Conservation (phyloP, 2,113 vertebrate genomes). For the Eupsittula cactorum region DNA sequence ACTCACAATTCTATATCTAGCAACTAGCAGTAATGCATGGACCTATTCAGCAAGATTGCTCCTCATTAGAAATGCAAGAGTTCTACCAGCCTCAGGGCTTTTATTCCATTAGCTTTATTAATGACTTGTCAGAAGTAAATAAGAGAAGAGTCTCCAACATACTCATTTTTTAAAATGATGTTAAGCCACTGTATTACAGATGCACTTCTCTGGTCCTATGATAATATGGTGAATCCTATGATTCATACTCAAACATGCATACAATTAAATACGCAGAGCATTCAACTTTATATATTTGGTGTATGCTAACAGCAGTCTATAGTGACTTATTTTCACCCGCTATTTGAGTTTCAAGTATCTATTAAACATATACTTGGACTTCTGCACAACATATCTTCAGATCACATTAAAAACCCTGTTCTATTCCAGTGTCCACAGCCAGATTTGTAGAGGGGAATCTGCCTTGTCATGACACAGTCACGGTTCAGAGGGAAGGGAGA, state of each 20-base stretch:
- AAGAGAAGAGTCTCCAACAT: constrained; percentile 24
- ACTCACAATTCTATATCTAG: not conserved
- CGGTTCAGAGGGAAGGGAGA: not conserved
- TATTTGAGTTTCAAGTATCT: not conserved
- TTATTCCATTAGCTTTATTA: constrained; percentile 57
- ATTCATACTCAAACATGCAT: not conserved
- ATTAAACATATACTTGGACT: not conserved
- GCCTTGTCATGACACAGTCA: not conserved
- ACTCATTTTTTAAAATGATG: not conserved
- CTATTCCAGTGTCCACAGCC: not conserved
- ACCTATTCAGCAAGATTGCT: not conserved
- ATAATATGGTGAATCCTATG: too few relatives aligned
- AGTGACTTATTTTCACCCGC: not conserved
- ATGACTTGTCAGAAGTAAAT: constrained; percentile 52
- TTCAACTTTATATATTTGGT: not conserved
- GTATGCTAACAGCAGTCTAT: not conserved
- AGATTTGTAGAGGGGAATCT: not conserved
- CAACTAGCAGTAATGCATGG: not conserved
- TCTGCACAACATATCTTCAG: not conserved
- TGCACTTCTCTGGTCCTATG: not conserved
- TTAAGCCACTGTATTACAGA: constrained; percentile 12
- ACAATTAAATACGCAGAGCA: not conserved
- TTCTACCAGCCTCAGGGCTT: constrained; percentile 28
- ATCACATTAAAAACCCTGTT: not conserved
- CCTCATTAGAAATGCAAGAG: constrained; percentile 28